Evolutionary conservation across 2,888 invertebrate genomes (phyloP), one percentile per base, ranked within the genome.

Genomic region (Boloria selene): DNA sequence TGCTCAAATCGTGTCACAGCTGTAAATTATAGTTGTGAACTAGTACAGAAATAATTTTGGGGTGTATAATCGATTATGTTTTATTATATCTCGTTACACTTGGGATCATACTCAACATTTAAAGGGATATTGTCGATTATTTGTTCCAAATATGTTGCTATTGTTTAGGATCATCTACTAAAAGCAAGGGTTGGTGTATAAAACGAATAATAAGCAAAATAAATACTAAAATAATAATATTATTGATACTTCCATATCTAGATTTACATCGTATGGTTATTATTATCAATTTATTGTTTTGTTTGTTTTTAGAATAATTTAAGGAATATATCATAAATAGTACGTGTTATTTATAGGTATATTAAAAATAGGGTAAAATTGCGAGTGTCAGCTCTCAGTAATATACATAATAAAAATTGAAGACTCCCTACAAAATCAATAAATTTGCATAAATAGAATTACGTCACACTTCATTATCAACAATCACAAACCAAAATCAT

Each of bases 1-100:
- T 13, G n/a, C 14, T 14, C 1, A 49, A 13, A 31, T 22, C 1
- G 10, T 50, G 56, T 18, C 5, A 4, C 7, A 53, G 31, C 3
- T 5, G 61, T 49, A 66, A 53, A 49, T 18, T 5, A 38, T 44
- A 54, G 60, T 61, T 54, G 18, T 52, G n/a, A 73, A 74, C 74
- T 79, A 77, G 71, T 74, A 74, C 69, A 77, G 74, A 77, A 81
- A 84, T 82, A 84, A 84, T 78, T 81, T 82, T 75, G 77, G 86
- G 86, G 84, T 79, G 85, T 84, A 80, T 83, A 87, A 88, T 87
- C 87, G 87, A 88, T 87, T 86, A 86, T 76, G 79, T 80, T 85
- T 76, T 82, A 82, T 84, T 84, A 85, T 81, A 85, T 82, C 81
- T 82, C 78, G 83, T 86, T 84, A 86, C 79, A 79, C 75, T 74